Base-by-base conservation (phyloP, 1,140 invertebrate species). In the Mycetomoellerius zeteki region DNA sequence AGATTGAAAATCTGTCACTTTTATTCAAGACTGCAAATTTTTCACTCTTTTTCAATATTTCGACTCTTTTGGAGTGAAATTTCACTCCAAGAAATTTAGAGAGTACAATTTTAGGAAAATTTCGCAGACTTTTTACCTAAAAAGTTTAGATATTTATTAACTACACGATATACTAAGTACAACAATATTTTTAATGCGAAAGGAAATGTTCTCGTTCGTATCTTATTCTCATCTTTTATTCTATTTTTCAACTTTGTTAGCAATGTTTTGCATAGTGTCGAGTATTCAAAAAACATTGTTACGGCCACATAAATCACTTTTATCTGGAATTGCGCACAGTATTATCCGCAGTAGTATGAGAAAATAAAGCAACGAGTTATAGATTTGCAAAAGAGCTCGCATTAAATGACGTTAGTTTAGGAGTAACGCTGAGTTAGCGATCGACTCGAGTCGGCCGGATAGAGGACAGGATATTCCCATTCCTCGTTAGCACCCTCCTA, bases 341-440 rank as follows among this genome's bases (percentile, higher is more conserved):
- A 21, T 50, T 64, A 50, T 69, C 10, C 37, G 56, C 54, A 14
- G 2, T 10, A 27, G 75, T 1, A 10, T 5, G 33, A 37, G 56
- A 72, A 19, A 56, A 21, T 21, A 43, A 67, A 67, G 64, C 64
- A 67, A 14, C 24, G 47, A 60, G 56, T 86, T 67, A 24, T 73
- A 75, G 85, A 88, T 91, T 86, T 86, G 27, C 75, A 88, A 76
- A 75, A 86, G 75, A 77, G 76, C 12, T 85, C 77, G 64, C 82
- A 52, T 89, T 90, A 94, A 93, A 93, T 88, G 91, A 94, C 90
- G 92, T 93, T 92, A 92, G 86, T 91, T 86, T 90, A 14, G 67
- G 47, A 92, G 89, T 93, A 92, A 94, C 92, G 92, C 92, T 93
- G 92, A 93, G 91, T 75, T 92, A 89, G 89, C 89, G 90, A 89